Percentiles rank a stretch among this genome's conserved stretches.
Conservation (phyloP, 2,888 invertebrate species). For the Ctena decussata region DNA sequence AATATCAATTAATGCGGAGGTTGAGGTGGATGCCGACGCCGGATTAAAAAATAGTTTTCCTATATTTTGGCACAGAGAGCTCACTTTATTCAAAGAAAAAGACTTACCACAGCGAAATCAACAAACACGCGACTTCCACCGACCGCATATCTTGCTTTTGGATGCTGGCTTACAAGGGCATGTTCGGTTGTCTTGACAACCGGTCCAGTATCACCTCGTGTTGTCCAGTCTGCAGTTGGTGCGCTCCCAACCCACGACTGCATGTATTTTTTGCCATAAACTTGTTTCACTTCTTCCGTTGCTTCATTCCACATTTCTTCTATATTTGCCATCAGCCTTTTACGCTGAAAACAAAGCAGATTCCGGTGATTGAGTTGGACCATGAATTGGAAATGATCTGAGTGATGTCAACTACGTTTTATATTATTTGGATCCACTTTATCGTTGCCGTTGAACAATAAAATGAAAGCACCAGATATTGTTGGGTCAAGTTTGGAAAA, state of each 20-base stretch:
- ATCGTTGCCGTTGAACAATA: too few species aligned
- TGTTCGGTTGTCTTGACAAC: constrained; percentile 40
- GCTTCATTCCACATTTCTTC: constrained; percentile 47
- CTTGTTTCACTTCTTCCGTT: constrained; percentile 36
- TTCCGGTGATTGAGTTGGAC: too few species aligned
- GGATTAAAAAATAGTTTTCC: too few species aligned
- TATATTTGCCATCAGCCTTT: neutral
- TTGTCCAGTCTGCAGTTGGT: constrained; percentile 4
- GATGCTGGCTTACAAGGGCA: constrained; percentile 20
- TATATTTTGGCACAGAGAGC: too few species aligned
- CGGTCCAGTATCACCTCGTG: constrained; percentile 33
- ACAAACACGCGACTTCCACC: constrained; percentile 21
- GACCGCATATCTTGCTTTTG: constrained; percentile 32
- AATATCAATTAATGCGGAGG: too few species aligned
- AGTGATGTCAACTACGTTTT: too few species aligned
- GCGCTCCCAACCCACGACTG: constrained; percentile 16
- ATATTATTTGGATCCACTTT: too few species aligned
- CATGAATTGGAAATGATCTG: too few species aligned
- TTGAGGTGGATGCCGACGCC: too few species aligned
- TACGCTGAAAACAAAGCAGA: neutral
- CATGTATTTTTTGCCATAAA: constrained; percentile 35
- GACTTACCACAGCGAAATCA: constrained; percentile 43
- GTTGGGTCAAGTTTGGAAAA: too few species aligned
- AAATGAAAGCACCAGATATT: too few species aligned
- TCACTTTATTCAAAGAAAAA: too few species aligned